phyloP scores from a whole-genome alignment of 1,140 invertebrate species.

The Vanessa atalanta region DNA sequence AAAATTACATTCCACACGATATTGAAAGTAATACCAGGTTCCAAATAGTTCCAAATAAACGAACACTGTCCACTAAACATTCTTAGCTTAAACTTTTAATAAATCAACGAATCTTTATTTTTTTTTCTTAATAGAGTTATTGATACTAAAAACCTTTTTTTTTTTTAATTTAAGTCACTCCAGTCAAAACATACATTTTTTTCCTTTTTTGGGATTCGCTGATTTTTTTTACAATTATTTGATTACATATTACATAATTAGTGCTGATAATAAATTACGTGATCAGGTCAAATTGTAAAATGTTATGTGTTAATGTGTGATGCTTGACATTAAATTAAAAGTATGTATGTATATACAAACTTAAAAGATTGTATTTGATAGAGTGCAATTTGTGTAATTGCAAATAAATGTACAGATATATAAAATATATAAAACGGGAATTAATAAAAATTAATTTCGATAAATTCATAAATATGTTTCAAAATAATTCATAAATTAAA shows the following conservation, averaged over 20 bases:
- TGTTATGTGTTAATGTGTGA: slow-evolving; percentile 43
- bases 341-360: slow-evolving; percentile 33
- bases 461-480: slow-evolving; percentile 20
- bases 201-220: slow-evolving; percentile 35
- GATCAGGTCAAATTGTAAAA: slow-evolving; percentile 10
- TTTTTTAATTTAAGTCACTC: too few relatives aligned
- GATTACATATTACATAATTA: slow-evolving; percentile 30
- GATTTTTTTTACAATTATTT: slow-evolving; percentile 28
- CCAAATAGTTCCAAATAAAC: slow-evolving; percentile 15
- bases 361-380: slow-evolving; percentile 20
- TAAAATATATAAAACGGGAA: slow-evolving; percentile 19
- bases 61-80: slow-evolving; percentile 77
- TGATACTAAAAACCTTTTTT: too few relatives aligned
- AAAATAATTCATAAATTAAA: slow-evolving; percentile 50
- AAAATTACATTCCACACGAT: neutral
- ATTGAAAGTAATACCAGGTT: neutral
- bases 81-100: slow-evolving; percentile 63
- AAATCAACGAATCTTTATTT: slow-evolving; percentile 44
- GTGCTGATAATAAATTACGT: slow-evolving; percentile 19
- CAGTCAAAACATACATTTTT: too few relatives aligned
- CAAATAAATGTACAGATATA: slow-evolving; percentile 54
- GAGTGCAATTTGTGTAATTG: slow-evolving; percentile 45
- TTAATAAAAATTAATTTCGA: slow-evolving; percentile 9
- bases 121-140: neutral
- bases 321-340: slow-evolving; percentile 25